Evolutionary conservation across 2,888 invertebrate genomes (phyloP).

Genomic region (Acheta domesticus): DNA sequence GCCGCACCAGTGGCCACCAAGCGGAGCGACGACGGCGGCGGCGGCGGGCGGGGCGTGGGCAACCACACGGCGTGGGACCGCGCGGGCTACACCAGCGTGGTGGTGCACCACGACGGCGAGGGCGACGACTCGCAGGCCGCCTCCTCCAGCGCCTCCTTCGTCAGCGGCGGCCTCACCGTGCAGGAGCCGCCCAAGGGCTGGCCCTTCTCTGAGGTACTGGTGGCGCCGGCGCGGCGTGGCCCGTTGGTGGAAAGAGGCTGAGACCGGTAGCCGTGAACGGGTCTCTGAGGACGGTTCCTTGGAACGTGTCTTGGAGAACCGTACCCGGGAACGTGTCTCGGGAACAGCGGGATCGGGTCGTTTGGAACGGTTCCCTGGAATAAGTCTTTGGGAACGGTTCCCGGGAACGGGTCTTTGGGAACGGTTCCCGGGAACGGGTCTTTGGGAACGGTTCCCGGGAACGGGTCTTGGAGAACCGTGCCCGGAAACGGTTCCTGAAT

Average conservation of each 20-base stretch:
- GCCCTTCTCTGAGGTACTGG: conserved; percentile 33
- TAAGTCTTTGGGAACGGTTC: no score
- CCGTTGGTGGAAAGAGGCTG: no score
- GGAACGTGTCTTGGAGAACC: not conserved
- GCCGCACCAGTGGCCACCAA: no score
- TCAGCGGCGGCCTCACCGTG: conserved; percentile 32
- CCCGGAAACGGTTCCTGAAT: no score
- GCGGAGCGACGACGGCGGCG: not conserved
- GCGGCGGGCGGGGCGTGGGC: not conserved
- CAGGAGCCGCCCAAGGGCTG: conserved; percentile 35
- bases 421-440: no score
- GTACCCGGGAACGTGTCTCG: no score
- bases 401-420: no score
- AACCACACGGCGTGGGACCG: not conserved
- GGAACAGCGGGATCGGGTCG: no score
- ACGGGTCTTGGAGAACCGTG: no score
- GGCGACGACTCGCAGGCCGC: not conserved
- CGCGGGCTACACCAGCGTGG: not conserved
- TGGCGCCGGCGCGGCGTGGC: no score
- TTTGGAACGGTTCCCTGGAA: no score
- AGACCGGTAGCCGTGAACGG: not conserved
- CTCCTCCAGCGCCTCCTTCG: not conserved
- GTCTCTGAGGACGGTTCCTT: not conserved
- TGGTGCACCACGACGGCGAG: not conserved
- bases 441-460: no score